Percentiles rank a stretch among this genome's conserved stretches.
These are phyloP conservation scores for Holacanthella duospinosa DNA, from an alignment of 2,888 invertebrate species.

Conservation along the genomic window DNA sequence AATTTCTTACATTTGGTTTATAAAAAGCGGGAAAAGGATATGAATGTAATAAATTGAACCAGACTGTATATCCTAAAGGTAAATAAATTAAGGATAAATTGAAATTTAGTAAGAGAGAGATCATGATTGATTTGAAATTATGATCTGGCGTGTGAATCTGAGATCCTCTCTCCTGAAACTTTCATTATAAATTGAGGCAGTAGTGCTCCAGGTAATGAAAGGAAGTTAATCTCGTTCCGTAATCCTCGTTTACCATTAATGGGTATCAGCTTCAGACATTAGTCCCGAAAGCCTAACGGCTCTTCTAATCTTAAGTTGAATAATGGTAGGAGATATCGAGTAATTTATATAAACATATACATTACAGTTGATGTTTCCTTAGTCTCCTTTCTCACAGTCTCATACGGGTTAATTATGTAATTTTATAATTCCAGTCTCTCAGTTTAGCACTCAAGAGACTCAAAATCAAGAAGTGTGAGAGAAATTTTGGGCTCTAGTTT, in stretches of 20 bases:
- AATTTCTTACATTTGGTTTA: too few relatives aligned
- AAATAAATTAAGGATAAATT: too few relatives aligned
- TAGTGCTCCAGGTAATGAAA: not conserved
- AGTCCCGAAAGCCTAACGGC: not conserved
- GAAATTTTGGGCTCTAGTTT: too few relatives aligned
- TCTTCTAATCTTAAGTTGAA: not conserved
- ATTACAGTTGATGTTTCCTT: not conserved
- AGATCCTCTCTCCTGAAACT: not conserved
- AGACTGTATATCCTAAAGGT: too few relatives aligned
- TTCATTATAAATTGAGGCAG: not conserved
- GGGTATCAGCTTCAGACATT: not conserved
- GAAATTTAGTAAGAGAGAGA: too few relatives aligned
- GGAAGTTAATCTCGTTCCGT: slow-evolving; percentile 1
- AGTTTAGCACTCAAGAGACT: too few relatives aligned
- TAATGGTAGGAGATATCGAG: not conserved
- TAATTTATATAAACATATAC: not conserved
- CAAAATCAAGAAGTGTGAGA: not conserved
- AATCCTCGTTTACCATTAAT: not conserved
- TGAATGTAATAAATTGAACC: too few relatives aligned
- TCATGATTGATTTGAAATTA: not conserved
- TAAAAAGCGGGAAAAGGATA: too few relatives aligned
- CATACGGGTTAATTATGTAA: not conserved
- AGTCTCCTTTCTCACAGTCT: not conserved
- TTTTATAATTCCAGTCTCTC: not conserved
- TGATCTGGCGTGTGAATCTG: not conserved